Conservation (phyloP, 2,113 vertebrate genomes). For the Rana temporaria region DNA sequence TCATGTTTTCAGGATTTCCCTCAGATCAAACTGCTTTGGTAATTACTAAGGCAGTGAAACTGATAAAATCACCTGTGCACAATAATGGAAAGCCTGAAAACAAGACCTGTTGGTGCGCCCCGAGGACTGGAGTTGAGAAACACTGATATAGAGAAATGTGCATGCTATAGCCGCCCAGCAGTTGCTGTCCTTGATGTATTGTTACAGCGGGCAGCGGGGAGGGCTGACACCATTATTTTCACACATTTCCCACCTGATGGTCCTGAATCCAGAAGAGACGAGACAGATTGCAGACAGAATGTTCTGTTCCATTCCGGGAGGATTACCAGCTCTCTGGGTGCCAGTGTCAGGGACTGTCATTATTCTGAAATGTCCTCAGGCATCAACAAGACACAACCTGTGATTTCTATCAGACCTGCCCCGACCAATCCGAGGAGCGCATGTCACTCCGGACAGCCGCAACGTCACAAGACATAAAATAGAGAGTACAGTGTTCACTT, state of each 20-base stretch:
- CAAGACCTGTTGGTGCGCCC: no score
- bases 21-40: no score
- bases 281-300: neutral
- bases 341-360: neutral
- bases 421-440: neutral
- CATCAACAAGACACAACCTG: constrained; percentile 7
- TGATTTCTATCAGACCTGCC: constrained; percentile 10
- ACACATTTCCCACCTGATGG: no score
- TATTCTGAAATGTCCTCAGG: constrained; percentile 19
- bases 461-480: neutral
- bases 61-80: no score
- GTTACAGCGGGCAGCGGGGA: neutral
- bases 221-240: no score
- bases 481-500: no score
- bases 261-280: no score
- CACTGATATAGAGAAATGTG: no score
- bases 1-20: no score
- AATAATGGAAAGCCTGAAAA: no score
- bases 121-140: no score
- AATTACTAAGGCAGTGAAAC: no score
- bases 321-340: neutral
- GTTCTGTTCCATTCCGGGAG: neutral
- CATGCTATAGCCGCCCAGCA: neutral
- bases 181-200: neutral
- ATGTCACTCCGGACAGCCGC: neutral